Percentiles rank a stretch among this genome's conserved stretches.
Evolutionary conservation across 2,888 invertebrate species (phyloP).

Genomic region (Homarus gammarus): DNA sequence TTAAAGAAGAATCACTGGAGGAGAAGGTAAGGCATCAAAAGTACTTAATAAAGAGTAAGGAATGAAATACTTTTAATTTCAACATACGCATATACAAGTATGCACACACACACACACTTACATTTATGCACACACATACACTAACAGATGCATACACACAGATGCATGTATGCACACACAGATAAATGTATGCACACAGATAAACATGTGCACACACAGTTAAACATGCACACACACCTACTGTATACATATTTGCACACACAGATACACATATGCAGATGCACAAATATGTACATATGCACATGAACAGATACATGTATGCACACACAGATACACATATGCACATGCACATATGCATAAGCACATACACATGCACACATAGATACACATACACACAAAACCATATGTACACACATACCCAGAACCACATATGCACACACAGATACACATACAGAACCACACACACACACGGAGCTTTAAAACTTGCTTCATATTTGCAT

Average conservation of each 20-base stretch:
- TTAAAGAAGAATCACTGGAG: neutral
- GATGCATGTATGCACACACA: slow-evolving; percentile 12
- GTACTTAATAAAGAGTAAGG: too few relatives aligned
- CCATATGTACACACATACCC: slow-evolving; percentile 23
- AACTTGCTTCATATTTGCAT: too few relatives aligned
- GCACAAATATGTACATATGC: neutral
- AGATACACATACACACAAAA: slow-evolving; percentile 9
- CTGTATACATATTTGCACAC: neutral
- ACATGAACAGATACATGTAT: neutral
- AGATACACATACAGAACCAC: slow-evolving; percentile 4
- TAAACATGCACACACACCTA: neutral
- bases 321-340: neutral
- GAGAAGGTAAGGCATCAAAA: neutral
- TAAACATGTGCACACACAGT: neutral
- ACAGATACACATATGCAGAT: neutral
- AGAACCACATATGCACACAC: slow-evolving; percentile 11
- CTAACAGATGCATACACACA: neutral
- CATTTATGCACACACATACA: slow-evolving; percentile 11
- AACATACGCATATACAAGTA: too few relatives aligned
- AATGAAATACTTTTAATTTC: too few relatives aligned
- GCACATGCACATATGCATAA: neutral
- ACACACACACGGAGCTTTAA: too few relatives aligned
- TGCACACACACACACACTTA: neutral
- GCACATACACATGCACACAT: neutral
- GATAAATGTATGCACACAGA: neutral